Conservation (phyloP, 2,888 invertebrate species). For the Aphodius granarius region DNA sequence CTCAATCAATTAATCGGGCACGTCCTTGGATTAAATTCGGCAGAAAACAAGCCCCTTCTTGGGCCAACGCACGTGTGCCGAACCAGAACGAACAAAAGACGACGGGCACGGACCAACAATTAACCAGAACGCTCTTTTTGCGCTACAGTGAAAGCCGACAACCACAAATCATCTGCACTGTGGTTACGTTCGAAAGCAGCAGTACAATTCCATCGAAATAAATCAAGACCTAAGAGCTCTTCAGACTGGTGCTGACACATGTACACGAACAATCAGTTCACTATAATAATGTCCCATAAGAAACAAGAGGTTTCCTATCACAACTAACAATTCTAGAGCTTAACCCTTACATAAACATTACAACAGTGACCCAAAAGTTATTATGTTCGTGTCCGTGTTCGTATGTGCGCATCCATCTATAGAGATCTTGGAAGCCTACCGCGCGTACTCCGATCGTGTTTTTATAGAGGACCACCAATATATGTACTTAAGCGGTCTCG, state of each 20-base stretch:
- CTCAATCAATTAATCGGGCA: neutral
- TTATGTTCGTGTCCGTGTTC: too few relatives aligned
- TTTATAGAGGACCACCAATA: neutral
- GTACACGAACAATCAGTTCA: too few relatives aligned
- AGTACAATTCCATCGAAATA: constrained; percentile 13
- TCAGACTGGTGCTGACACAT: too few relatives aligned
- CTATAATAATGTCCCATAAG: too few relatives aligned
- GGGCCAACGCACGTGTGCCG: neutral
- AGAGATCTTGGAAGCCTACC: too few relatives aligned
- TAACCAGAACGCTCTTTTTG: neutral
- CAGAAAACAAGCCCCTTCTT: neutral
- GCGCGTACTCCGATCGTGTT: neutral
- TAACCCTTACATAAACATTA: too few relatives aligned
- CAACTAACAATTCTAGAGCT: too few relatives aligned
- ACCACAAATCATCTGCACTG: neutral
- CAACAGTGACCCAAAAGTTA: too few relatives aligned
- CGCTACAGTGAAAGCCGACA: neutral
- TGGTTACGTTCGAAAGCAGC: neutral
- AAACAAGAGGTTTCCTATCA: too few relatives aligned
- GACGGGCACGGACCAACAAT: neutral
- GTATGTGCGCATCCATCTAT: too few relatives aligned
- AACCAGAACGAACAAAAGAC: neutral
- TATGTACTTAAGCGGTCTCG: neutral
- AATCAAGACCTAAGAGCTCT: neutral
- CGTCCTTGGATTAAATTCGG: neutral